Evolutionary conservation across 2,797 vertebrate species (phyloP).

Genomic region (Syndactyla subalaris): DNA sequence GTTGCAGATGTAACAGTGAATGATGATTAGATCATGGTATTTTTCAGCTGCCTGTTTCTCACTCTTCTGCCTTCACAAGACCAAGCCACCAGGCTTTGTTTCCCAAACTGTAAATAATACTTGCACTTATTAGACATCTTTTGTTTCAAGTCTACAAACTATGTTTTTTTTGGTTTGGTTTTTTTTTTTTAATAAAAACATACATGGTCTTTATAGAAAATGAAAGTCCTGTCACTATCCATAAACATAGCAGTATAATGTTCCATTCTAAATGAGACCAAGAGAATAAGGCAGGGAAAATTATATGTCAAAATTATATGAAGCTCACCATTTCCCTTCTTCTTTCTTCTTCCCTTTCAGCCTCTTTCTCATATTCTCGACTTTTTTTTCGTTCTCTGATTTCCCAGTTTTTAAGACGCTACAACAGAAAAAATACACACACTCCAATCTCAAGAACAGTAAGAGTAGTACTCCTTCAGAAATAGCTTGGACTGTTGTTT

Average conservation of each 20-base stretch:
- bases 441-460: not conserved
- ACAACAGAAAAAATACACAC: constrained; percentile 29
- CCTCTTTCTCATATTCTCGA: constrained; percentile 93
- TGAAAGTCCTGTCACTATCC: not conserved
- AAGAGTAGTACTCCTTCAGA: not conserved
- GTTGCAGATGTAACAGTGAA: not conserved
- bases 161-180: no score
- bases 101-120: not conserved
- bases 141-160: not conserved
- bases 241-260: not conserved
- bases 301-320: not conserved
- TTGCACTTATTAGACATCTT: not conserved
- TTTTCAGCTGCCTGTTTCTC: not conserved
- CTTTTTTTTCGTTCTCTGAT: constrained; percentile 96
- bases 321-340: constrained; percentile 90
- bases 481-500: not conserved
- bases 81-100: not conserved
- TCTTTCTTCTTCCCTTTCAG: constrained; percentile 94
- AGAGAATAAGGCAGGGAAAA: not conserved
- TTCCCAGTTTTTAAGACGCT: constrained; percentile 99
- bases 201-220: not conserved
- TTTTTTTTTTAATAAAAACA: not conserved
- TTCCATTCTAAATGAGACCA: not conserved
- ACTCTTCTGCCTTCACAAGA: not conserved
- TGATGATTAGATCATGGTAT: not conserved